phyloP scores from a whole-genome alignment of 2,113 vertebrate genomes.

The Syrmaticus mikado region DNA sequence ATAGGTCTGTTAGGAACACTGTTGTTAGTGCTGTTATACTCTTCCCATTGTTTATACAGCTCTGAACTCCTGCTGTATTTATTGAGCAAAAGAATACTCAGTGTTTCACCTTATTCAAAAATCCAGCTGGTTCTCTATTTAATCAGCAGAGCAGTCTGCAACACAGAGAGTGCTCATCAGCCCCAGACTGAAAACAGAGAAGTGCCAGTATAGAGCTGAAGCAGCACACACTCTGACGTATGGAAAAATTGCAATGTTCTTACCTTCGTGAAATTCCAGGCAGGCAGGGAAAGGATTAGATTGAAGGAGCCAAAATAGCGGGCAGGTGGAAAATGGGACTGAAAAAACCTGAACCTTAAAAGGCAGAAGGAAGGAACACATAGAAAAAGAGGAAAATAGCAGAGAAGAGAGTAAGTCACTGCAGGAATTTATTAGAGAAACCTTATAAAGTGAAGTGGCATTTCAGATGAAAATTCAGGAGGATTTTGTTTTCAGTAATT shows the following conservation, averaged over 20 bases:
- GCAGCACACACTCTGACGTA: background rate
- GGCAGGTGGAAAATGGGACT: slow-evolving; percentile 13
- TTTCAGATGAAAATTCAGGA: slow-evolving; percentile 21
- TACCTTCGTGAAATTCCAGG: background rate
- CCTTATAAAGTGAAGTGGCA: background rate
- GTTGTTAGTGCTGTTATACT: background rate
- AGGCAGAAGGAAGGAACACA: background rate
- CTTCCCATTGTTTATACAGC: background rate
- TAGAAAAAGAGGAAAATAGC: background rate
- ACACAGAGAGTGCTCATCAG: background rate
- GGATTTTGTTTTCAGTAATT: slow-evolving; percentile 35
- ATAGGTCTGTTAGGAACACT: background rate
- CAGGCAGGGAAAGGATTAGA: background rate
- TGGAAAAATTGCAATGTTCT: background rate
- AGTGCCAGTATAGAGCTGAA: background rate
- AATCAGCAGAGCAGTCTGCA: background rate
- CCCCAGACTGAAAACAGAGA: background rate
- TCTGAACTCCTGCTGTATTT: background rate
- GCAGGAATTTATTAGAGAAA: slow-evolving; percentile 16
- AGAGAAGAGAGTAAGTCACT: background rate
- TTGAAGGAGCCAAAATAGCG: background rate
- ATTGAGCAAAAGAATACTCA: background rate
- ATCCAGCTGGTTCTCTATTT: background rate
- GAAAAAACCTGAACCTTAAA: background rate
- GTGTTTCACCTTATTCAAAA: background rate